Conservation (phyloP, 2,888 invertebrate species). For the Candidula unifasciata region DNA sequence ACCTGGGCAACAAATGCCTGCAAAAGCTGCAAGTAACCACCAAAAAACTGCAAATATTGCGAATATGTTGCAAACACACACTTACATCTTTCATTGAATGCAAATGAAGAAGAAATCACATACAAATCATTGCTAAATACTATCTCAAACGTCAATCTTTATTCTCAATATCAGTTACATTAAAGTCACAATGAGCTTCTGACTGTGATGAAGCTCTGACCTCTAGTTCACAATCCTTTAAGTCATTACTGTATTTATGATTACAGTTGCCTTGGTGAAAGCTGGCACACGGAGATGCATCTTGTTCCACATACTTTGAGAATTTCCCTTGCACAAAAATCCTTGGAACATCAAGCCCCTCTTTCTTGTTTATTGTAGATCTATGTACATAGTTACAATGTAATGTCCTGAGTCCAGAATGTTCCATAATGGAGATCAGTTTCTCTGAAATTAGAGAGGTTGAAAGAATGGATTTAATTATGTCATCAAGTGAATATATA, state of each 20-base stretch:
- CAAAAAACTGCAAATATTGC: too few species aligned
- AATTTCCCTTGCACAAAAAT: conserved; percentile 90
- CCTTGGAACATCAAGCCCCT: conserved; percentile 92
- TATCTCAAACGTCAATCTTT: too few species aligned
- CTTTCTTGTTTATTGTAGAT: conserved; percentile 93
- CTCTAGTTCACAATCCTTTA: background rate
- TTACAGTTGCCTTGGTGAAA: background rate
- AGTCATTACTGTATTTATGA: background rate
- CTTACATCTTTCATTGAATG: too few species aligned
- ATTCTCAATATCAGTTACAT: background rate
- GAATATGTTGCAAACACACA: too few species aligned
- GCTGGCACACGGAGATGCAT: background rate
- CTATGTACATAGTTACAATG: conserved; percentile 89
- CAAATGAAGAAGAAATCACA: too few species aligned
- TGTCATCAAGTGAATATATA: background rate
- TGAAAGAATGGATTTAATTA: too few species aligned
- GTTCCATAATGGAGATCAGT: conserved; percentile 83
- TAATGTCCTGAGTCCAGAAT: conserved; percentile 85
- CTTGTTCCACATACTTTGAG: conserved; percentile 56
- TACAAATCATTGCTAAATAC: too few species aligned
- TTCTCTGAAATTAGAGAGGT: conserved; percentile 81
- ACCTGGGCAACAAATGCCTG: too few species aligned
- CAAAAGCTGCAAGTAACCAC: too few species aligned
- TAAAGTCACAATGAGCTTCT: background rate
- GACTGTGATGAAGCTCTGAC: background rate